phyloP scores from a whole-genome alignment of 2,797 vertebrate genomes.

The Anomalospiza imberbis region DNA sequence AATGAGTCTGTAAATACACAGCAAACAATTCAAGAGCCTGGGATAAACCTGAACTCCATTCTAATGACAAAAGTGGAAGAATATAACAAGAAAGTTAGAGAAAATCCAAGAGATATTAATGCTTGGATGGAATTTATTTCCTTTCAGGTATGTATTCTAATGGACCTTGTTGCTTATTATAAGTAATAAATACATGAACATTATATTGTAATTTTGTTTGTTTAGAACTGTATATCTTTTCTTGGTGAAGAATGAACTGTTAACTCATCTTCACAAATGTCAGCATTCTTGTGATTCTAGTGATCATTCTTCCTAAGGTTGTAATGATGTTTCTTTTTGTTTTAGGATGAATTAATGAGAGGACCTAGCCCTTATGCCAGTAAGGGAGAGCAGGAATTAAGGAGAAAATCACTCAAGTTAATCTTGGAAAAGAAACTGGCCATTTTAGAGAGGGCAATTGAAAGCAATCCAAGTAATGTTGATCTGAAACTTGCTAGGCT shows the following conservation, averaged over 20 bases:
- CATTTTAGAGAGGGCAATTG: constrained; percentile 88
- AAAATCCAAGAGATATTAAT: constrained; percentile 83
- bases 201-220: neutral
- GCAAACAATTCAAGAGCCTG: constrained; percentile 17
- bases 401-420: constrained; percentile 79
- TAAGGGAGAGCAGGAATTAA: constrained; percentile 74
- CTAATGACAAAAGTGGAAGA: constrained; percentile 84
- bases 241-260: neutral
- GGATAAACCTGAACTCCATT: neutral
- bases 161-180: neutral
- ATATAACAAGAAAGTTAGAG: constrained; percentile 88
- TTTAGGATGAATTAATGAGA: constrained; percentile 82
- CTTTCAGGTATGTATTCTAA: constrained; percentile 83
- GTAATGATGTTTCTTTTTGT: neutral
- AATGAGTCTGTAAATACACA: constrained; percentile 10
- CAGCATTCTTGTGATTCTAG: neutral
- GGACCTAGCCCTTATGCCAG: constrained; percentile 71
- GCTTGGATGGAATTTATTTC: constrained; percentile 90
- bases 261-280: neutral
- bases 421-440: constrained; percentile 92
- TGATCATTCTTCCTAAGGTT: neutral
- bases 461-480: constrained; percentile 84
- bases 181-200: neutral
- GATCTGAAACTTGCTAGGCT: constrained; percentile 88
- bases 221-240: neutral